A percentile compares a stretch with the other conserved stretches of the same genome.
These are phyloP conservation scores for Sinocyclocheilus anshuiensis DNA, from an alignment of 2,113 vertebrate species.

Conservation along the genomic window DNA sequence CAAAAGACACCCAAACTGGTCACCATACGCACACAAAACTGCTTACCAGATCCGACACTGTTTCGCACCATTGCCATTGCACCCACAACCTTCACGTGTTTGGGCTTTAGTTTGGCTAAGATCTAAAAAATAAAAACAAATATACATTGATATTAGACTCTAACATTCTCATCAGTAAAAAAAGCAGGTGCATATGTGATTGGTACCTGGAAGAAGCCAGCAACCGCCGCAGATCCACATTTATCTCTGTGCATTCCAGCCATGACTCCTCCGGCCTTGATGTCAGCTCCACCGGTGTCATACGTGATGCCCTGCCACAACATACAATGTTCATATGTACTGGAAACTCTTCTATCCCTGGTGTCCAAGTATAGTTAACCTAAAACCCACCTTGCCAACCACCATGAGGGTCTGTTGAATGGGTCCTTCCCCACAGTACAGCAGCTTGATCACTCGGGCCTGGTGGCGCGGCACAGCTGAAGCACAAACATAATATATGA, in stretches of 20 bases:
- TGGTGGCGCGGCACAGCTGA: slow-evolving; percentile 78
- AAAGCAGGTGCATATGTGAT: background rate
- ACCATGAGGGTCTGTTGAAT: slow-evolving; percentile 76
- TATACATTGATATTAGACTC: background rate
- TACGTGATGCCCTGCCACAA: slow-evolving; percentile 78
- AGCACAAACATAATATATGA: background rate
- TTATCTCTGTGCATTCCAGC: slow-evolving; percentile 86
- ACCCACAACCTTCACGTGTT: slow-evolving; percentile 77
- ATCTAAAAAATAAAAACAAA: slow-evolving; percentile 60
- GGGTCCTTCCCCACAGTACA: slow-evolving; percentile 76
- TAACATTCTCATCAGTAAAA: background rate
- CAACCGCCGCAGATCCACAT: slow-evolving; percentile 80
- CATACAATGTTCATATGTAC: background rate
- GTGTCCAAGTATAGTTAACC: background rate
- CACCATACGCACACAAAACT: background rate
- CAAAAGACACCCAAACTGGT: background rate
- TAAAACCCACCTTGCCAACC: slow-evolving; percentile 77
- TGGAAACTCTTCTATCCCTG: background rate
- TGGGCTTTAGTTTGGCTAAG: slow-evolving; percentile 75
- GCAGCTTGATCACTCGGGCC: slow-evolving; percentile 77
- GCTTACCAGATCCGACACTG: slow-evolving; percentile 80
- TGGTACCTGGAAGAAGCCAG: slow-evolving; percentile 80
- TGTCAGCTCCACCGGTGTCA: slow-evolving; percentile 82
- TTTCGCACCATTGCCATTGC: slow-evolving; percentile 83
- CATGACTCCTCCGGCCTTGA: slow-evolving; percentile 81